Percentiles rank a stretch among this genome's conserved stretches.
These are phyloP conservation scores for Mormyrus hasselquistii DNA, from an alignment of 2,797 vertebrate species.

Conservation along the genomic window DNA sequence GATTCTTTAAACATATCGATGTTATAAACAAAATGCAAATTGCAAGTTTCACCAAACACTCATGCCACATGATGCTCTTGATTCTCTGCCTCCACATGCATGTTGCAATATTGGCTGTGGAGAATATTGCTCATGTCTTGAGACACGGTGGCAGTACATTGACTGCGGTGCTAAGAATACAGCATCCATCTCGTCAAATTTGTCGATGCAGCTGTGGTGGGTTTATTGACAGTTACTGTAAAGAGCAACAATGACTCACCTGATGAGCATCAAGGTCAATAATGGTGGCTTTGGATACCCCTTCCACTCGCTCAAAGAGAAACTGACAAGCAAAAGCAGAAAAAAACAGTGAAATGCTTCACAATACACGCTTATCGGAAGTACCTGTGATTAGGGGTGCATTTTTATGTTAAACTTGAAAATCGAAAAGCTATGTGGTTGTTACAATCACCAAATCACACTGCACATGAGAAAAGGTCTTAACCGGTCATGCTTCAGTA, in stretches of 20 bases:
- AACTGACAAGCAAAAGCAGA: slow-evolving; percentile 59
- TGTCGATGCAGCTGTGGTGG: slow-evolving; percentile 26
- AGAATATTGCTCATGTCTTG: not conserved
- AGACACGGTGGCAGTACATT: slow-evolving; percentile 20
- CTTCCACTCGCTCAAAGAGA: slow-evolving; percentile 83
- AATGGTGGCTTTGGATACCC: slow-evolving; percentile 80
- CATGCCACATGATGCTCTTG: not conserved
- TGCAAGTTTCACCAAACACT: not conserved
- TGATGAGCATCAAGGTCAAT: slow-evolving; percentile 93
- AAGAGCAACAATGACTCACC: slow-evolving; percentile 57
- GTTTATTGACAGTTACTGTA: slow-evolving; percentile 28
- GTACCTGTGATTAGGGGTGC: not conserved
- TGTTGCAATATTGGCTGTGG: not conserved
- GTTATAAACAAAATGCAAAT: not conserved
- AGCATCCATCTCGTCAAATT: slow-evolving; percentile 36
- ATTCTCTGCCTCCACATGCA: not conserved
- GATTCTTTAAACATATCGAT: not conserved
- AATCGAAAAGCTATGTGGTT: not conserved
- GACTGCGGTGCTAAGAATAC: slow-evolving; percentile 25
- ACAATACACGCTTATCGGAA: not conserved
- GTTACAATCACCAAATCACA: not conserved
- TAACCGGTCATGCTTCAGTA: not conserved
- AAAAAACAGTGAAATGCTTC: not conserved
- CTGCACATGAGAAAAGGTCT: not conserved
- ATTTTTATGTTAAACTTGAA: not conserved